Evolutionary conservation across 2,113 vertebrate genomes (phyloP).

Genomic region (Rhinolophus ferrumequinum): DNA sequence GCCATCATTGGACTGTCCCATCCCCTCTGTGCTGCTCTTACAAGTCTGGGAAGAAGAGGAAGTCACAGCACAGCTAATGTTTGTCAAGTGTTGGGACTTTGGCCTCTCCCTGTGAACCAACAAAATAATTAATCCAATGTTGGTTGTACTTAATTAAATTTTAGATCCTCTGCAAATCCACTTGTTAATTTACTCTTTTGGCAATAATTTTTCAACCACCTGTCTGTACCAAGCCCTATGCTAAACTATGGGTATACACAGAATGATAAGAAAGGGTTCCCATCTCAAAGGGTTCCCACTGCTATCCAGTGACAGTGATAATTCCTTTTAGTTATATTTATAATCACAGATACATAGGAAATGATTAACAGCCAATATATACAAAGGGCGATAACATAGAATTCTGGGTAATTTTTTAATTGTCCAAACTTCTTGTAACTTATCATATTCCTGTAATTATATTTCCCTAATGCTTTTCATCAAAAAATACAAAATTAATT

Average conservation of each 20-base stretch:
- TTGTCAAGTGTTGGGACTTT: slow-evolving; percentile 17
- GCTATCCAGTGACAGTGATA: neutral
- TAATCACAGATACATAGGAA: neutral
- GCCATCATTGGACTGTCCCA: neutral
- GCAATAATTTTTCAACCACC: slow-evolving; percentile 35
- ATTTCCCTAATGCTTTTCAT: slow-evolving; percentile 6
- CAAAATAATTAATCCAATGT: slow-evolving; percentile 13
- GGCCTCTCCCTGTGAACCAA: slow-evolving; percentile 10
- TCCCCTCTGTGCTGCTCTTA: neutral
- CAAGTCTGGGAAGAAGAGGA: slow-evolving; percentile 27
- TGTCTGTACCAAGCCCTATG: neutral
- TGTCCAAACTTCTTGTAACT: neutral
- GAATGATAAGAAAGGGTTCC: neutral
- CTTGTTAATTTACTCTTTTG: slow-evolving; percentile 39
- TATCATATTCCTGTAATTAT: neutral
- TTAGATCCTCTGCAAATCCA: slow-evolving; percentile 32
- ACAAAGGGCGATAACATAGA: slow-evolving; percentile 37
- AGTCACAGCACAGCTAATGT: neutral
- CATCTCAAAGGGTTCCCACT: neutral
- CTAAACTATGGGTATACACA: neutral
- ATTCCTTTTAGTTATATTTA: neutral
- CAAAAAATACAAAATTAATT: neutral
- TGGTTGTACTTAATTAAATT: neutral
- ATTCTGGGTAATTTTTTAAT: neutral
- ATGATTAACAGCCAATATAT: neutral